phyloP scores from a whole-genome alignment of 2,797 vertebrate genomes.

The Hydrophis major region DNA sequence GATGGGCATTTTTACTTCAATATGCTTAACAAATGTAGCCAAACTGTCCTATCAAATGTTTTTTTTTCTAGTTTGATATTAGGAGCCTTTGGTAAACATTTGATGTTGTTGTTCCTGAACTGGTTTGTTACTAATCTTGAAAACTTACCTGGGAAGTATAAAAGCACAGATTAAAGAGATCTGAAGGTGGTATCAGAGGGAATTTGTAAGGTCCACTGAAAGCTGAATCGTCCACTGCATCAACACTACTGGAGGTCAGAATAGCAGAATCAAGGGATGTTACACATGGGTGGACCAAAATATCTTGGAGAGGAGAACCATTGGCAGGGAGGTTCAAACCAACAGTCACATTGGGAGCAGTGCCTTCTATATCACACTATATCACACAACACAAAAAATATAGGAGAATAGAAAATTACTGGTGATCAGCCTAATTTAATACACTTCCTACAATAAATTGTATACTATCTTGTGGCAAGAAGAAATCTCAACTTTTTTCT shows the following conservation, averaged over 20 bases:
- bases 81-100: background rate
- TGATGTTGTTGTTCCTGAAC: background rate
- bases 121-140: fast-evolving
- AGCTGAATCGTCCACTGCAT: constrained; percentile 80
- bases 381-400: constrained; percentile 38
- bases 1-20: background rate
- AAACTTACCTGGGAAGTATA: constrained; percentile 89
- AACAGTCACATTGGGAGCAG: constrained; percentile 86
- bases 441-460: background rate
- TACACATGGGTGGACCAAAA: constrained; percentile 91
- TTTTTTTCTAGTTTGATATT: background rate
- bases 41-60: background rate
- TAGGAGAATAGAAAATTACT: background rate
- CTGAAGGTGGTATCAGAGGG: constrained; percentile 88
- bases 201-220: constrained; percentile 94
- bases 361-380: constrained; percentile 93
- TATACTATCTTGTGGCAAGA: background rate
- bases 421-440: background rate
- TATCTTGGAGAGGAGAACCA: constrained; percentile 90
- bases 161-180: constrained; percentile 88
- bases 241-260: constrained; percentile 82
- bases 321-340: constrained; percentile 87
- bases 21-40: background rate
- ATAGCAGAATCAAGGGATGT: constrained; percentile 88
- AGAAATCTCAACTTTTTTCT: background rate